phyloP scores from a whole-genome alignment of 2,888 invertebrate genomes.

The Cheilosia scutellata region DNA sequence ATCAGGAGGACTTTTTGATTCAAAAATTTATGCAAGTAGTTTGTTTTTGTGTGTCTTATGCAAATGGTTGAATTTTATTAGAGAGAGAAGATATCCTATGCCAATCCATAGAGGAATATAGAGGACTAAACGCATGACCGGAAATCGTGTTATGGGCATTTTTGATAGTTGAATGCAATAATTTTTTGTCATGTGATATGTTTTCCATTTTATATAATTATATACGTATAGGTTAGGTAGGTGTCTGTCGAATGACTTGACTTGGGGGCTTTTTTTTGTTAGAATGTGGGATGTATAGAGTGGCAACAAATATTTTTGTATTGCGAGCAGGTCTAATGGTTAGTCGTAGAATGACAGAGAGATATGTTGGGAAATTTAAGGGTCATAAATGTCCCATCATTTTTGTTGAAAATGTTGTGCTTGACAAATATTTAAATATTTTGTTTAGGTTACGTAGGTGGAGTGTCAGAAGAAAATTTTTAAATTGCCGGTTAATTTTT shows the following conservation, averaged over 20 bases:
- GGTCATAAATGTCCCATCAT: too few relatives aligned
- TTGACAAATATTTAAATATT: too few relatives aligned
- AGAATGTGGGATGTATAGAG: too few relatives aligned
- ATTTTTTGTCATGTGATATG: constrained; percentile 3
- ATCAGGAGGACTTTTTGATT: constrained; percentile 24
- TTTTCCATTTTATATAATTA: constrained; percentile 5
- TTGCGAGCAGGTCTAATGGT: too few relatives aligned
- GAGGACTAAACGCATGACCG: constrained; percentile 49
- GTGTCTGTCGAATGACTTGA: background rate
- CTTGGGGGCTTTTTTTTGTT: background rate
- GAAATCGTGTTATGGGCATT: constrained; percentile 19
- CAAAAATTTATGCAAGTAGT: constrained; percentile 33
- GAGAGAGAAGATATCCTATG: constrained; percentile 24
- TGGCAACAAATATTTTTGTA: too few relatives aligned
- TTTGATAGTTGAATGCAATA: constrained; percentile 16
- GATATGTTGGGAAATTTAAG: too few relatives aligned
- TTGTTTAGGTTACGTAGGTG: too few relatives aligned
- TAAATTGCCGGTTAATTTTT: too few relatives aligned
- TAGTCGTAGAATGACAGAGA: too few relatives aligned
- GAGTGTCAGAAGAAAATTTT: too few relatives aligned
- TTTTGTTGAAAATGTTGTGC: too few relatives aligned
- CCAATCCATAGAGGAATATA: too few relatives aligned
- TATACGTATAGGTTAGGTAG: background rate
- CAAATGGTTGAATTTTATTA: constrained; percentile 58
- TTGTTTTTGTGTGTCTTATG: constrained; percentile 60